These are phyloP conservation scores for Coracias cyanogaster DNA, from an alignment of 2,797 vertebrate species.

Conservation along the genomic window DNA sequence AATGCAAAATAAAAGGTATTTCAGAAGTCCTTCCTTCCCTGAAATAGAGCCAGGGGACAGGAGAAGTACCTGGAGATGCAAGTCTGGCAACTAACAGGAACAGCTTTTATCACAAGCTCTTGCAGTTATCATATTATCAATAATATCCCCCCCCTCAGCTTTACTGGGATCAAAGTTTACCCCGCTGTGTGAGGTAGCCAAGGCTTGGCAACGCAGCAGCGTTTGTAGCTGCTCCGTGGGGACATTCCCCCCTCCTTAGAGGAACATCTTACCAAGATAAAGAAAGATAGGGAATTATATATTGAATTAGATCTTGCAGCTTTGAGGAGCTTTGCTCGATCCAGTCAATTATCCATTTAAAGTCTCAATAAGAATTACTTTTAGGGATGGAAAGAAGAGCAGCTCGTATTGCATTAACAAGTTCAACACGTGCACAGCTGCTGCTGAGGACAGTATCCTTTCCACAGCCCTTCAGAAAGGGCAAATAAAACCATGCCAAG, in stretches of 20 bases:
- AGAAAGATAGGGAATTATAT: background rate
- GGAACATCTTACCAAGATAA: background rate
- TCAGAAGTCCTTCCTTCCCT: background rate
- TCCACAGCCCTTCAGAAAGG: background rate
- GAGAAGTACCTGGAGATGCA: background rate
- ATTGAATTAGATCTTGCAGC: background rate
- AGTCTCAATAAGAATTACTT: background rate
- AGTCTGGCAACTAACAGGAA: background rate
- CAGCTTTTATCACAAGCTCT: background rate
- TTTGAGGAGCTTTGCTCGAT: background rate
- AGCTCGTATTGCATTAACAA: accelerated
- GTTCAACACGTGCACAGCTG: background rate
- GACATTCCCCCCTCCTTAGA: background rate
- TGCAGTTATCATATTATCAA: background rate
- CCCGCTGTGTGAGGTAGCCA: background rate
- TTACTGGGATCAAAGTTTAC: background rate
- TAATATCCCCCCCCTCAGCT: background rate
- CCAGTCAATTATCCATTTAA: background rate
- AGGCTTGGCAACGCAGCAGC: background rate
- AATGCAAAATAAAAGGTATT: background rate
- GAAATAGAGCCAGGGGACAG: background rate
- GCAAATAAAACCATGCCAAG: background rate
- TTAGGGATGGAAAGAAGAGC: background rate
- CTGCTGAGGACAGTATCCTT: accelerated
- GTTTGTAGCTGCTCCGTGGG: accelerated